phyloP scores from a whole-genome alignment of 35 echinoderm and acorn worm genomes.

The Acanthaster planci region DNA sequence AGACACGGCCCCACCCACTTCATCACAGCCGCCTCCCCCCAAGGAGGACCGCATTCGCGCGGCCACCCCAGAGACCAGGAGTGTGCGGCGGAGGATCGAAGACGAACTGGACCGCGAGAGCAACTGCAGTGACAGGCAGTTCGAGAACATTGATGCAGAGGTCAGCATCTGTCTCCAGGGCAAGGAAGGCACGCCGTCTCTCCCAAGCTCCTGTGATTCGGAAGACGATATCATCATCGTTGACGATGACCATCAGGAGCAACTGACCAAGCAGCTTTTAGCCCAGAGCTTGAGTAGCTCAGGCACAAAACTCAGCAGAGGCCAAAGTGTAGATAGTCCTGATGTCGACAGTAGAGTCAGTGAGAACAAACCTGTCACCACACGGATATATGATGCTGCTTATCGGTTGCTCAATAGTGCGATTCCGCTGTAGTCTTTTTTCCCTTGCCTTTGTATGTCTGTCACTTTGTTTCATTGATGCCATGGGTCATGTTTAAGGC shows the following conservation, averaged over 20 bases:
- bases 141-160: slow-evolving; percentile 72
- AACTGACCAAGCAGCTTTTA: slow-evolving; percentile 16
- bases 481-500: no score
- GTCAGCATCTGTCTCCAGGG: slow-evolving; percentile 63
- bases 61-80: slow-evolving; percentile 55
- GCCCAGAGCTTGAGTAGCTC: not conserved
- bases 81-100: slow-evolving; percentile 53
- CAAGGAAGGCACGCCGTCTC: slow-evolving; percentile 6
- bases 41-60: not conserved
- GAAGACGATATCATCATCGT: slow-evolving; percentile 26
- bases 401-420: slow-evolving; percentile 21
- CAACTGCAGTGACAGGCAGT: slow-evolving; percentile 59
- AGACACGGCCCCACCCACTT: not conserved
- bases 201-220: not conserved
- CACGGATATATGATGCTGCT: not conserved
- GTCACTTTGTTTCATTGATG: no score
- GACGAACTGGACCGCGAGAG: slow-evolving; percentile 65
- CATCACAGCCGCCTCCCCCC: not conserved
- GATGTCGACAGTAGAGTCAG: slow-evolving; percentile 1
- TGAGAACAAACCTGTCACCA: slow-evolving; percentile 10
- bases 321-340: slow-evolving; percentile 16
- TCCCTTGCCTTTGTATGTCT: no score
- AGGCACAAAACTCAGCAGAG: not conserved
- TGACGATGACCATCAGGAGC: slow-evolving; percentile 12
- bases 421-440: not conserved